phyloP scores from a whole-genome alignment of 2,888 invertebrate genomes.

The Agrochola circellaris region DNA sequence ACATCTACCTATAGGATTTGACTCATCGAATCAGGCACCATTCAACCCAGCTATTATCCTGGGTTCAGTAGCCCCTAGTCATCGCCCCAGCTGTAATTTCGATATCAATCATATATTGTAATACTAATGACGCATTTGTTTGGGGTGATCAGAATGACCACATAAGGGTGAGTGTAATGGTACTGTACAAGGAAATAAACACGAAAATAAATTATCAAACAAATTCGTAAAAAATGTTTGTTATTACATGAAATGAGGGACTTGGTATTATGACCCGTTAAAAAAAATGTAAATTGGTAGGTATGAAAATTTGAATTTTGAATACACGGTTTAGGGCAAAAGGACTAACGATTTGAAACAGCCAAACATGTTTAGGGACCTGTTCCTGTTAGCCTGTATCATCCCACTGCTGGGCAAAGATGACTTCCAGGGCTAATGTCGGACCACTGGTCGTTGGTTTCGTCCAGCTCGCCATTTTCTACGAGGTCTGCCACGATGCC shows the following conservation, averaged over 20 bases:
- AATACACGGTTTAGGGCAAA: background rate
- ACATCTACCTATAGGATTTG: conserved; percentile 37
- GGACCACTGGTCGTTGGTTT: background rate
- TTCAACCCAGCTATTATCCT: conserved; percentile 33
- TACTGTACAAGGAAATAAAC: background rate
- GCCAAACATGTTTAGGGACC: background rate
- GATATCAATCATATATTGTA: conserved; percentile 62
- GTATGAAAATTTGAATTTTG: no score
- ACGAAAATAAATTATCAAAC: background rate
- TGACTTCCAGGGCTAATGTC: background rate
- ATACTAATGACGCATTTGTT: conserved; percentile 64
- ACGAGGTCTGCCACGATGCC: background rate
- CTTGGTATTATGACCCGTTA: background rate
- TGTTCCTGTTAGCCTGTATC: background rate
- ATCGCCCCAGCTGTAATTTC: conserved; percentile 52
- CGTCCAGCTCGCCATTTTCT: background rate
- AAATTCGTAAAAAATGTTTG: background rate
- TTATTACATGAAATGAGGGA: no score
- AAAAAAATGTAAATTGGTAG: background rate
- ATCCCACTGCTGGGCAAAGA: background rate
- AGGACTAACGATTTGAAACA: background rate
- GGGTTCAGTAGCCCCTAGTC: conserved; percentile 42
- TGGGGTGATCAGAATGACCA: conserved; percentile 45
- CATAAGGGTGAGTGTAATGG: conserved; percentile 33
- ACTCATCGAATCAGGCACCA: conserved; percentile 45